Percentiles rank a stretch among this genome's conserved stretches.
Evolutionary conservation across 2,113 vertebrate species (phyloP).

Genomic region (Centropristis striata): DNA sequence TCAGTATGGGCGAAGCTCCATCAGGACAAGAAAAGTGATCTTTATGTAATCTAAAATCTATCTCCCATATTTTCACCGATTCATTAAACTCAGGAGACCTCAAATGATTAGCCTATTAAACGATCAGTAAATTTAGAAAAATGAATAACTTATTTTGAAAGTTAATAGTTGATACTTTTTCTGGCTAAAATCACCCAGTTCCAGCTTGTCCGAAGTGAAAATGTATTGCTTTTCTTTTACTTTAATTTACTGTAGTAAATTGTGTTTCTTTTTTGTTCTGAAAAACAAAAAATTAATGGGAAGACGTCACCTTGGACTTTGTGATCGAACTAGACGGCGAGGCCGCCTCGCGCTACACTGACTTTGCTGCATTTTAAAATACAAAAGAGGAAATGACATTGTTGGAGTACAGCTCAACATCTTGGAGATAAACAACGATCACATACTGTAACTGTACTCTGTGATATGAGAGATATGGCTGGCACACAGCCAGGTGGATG

Average conservation of each 20-base stretch:
- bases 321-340: neutral
- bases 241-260: no score
- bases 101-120: no score
- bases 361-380: conserved; percentile 35
- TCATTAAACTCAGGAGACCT: no score
- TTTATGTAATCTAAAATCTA: no score
- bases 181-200: no score
- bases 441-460: conserved; percentile 25
- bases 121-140: no score
- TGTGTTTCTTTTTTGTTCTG: neutral
- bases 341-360: conserved; percentile 15
- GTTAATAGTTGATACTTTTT: no score
- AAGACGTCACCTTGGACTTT: neutral
- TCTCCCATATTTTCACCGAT: no score
- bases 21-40: no score
- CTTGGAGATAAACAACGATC: conserved; percentile 22
- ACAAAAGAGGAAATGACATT: conserved; percentile 64
- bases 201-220: neutral
- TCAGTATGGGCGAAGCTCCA: no score
- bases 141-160: no score
- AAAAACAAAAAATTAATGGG: neutral
- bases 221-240: neutral
- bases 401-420: conserved; percentile 12
- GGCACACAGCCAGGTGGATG: conserved; percentile 25
- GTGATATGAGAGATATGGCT: neutral